These are phyloP conservation scores for Eretmocerus hayati DNA, from an alignment of 2,888 invertebrate species.

Conservation along the genomic window DNA sequence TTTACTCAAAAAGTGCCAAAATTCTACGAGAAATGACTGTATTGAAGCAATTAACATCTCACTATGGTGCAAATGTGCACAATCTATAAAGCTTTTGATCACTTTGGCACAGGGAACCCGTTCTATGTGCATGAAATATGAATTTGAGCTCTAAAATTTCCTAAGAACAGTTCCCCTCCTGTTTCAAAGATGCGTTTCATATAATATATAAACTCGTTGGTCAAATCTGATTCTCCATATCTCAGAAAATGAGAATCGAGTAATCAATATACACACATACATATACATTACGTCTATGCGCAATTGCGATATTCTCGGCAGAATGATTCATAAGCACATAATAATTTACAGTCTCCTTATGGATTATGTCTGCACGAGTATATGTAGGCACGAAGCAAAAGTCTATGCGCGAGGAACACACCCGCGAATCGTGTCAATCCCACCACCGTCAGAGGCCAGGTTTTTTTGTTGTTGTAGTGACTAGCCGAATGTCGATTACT, in stretches of 20 bases:
- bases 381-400: not conserved
- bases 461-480: not conserved
- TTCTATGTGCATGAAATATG: conserved; percentile 6
- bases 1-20: too few species aligned
- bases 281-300: not conserved
- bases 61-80: not conserved
- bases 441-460: not conserved
- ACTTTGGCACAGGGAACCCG: conserved; percentile 22
- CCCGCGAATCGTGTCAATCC: not conserved
- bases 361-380: not conserved
- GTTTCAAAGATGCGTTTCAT: not conserved
- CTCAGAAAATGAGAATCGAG: too few species aligned
- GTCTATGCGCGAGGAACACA: not conserved
- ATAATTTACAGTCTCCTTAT: too few species aligned
- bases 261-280: not conserved
- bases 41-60: too few species aligned
- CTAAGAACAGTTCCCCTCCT: not conserved
- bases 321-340: too few species aligned
- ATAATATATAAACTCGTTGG: not conserved
- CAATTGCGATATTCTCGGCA: not conserved
- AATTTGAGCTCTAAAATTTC: not conserved
- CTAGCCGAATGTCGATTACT: not conserved
- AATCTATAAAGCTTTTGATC: conserved; percentile 14
- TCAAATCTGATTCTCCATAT: not conserved
- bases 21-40: too few species aligned